Conservation (phyloP, 2,113 vertebrate genomes). For the Mungos mungo region DNA sequence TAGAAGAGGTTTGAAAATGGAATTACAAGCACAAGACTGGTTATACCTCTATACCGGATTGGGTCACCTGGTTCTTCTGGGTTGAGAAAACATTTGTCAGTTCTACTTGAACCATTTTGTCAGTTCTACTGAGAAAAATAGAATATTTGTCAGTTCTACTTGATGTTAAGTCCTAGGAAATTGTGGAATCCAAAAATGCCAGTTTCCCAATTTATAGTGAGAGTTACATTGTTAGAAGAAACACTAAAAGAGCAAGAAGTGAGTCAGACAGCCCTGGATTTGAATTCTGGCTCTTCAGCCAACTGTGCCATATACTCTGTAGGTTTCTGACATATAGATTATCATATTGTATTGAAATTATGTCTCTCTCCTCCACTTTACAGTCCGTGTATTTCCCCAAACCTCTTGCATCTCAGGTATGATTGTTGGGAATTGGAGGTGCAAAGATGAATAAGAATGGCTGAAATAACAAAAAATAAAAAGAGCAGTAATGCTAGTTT, state of each 20-base stretch:
- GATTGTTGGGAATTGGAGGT: neutral
- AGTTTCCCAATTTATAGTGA: neutral
- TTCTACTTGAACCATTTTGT: neutral
- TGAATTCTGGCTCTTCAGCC: neutral
- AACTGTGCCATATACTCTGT: neutral
- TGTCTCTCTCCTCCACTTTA: neutral
- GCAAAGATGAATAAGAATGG: neutral
- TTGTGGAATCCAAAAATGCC: neutral
- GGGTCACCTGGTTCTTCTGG: neutral
- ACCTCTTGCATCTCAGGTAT: neutral
- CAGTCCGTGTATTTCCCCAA: neutral
- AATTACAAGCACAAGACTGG: neutral
- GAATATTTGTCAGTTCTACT: neutral
- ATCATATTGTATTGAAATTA: neutral
- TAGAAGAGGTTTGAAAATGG: neutral
- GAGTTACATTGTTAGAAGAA: neutral
- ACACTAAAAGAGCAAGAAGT: neutral
- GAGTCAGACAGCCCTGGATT: neutral
- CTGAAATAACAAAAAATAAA: neutral
- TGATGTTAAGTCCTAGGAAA: neutral
- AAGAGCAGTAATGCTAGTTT: neutral
- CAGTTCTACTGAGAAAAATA: no score
- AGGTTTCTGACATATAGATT: neutral
- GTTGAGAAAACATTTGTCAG: neutral
- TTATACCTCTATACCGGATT: neutral